Evolutionary conservation across 2,888 invertebrate genomes (phyloP), one percentile per base, ranked within the genome.

Genomic region (Tricholauxania praeusta): DNA sequence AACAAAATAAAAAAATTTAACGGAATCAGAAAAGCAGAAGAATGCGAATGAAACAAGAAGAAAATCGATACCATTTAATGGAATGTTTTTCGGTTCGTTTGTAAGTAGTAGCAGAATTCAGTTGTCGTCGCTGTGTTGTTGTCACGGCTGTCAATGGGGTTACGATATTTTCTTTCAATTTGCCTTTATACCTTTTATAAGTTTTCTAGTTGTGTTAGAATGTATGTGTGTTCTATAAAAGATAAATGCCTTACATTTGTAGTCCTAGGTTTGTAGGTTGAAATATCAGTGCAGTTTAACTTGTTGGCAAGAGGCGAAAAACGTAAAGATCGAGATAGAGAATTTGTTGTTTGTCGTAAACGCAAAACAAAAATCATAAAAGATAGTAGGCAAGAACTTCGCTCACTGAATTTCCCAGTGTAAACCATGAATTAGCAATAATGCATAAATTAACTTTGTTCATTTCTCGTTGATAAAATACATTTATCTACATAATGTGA

Each of bases 41-140:
- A 53, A 55, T 48, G 48, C 15, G 53, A 59, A 63, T 32, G 51
- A 69, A 60, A 69, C 17, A 17, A 19, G 55, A n/a, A 53, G 19
- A 68, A 71, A 71, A 71, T 71, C 71, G 55, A 71, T 71, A 64
- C 39, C 6, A 62, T 71, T 71, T 57, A 62, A 32, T 49, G 49
- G 39, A 39, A 39, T 39, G 28, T 32, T 49, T 60, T 67, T 67
- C 17, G 17, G 39, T 63, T 63, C 17, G 15, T 63, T 63, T 3
- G 15, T 63, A 63, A 19, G 8, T 39, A 59, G 49, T 39, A 48
- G 67, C 55, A 65, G 65, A 39, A 39, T 39, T 39, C 65, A 8
- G 52, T n/a, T 14, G 52, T 15, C 22, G 51, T 39, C n/a, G 52
- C 52, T 28, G 28, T 28, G 28, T 28, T 28, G 28, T 28, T 28